Base-by-base conservation (phyloP, 2,888 invertebrate genomes). In the Tiliacea citrago region DNA sequence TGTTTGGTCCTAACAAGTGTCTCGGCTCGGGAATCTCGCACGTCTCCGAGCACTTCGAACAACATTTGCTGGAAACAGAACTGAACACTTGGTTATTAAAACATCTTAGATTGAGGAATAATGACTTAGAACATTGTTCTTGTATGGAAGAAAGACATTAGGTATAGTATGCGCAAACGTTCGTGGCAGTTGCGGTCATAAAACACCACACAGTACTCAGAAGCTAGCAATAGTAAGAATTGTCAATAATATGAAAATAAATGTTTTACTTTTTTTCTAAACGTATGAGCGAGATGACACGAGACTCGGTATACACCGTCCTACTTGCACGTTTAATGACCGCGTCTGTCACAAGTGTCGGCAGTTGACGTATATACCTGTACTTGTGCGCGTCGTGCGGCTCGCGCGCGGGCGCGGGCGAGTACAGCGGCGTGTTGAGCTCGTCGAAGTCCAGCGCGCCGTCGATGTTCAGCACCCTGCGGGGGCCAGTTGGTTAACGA, bases 401-500 rank as follows among this genome's bases (percentile, higher is more conserved):
- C 62, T 68, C 68, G 66, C 74, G 67, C 81, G 75, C n/a, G 47
- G 84, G 49, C 51, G 81, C 67, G 39, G 91, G 96, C 5, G 94
- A 88, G 92, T 96, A 96, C 74, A 96, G 93, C 63, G 96, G 97
- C 0, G 97, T 97, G 95, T 98, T 98, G 60, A 98, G 94, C 90
- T 98, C 98, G 86, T 98, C 97, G 92, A 98, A 98, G 63, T 98
- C 98, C 69, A 99, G 92, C 55, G 98, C 97, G 91, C 98, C 97
- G 90, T 98, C 98, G 70, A 98, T 96, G 91, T 98, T 98, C 83
- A 98, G 93, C 61, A 98, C 97, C 77, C 71, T 71, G 35, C 42
- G 42, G 42, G 39, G 5, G 6, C 7, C 9, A 8, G 9, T 9
- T 42, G 9, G 9, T 42, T 42, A 42, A 42, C 9, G 9, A 9